Evolutionary conservation across 1,140 invertebrate genomes (phyloP).

Genomic region (Amphibalanus amphitrite): DNA sequence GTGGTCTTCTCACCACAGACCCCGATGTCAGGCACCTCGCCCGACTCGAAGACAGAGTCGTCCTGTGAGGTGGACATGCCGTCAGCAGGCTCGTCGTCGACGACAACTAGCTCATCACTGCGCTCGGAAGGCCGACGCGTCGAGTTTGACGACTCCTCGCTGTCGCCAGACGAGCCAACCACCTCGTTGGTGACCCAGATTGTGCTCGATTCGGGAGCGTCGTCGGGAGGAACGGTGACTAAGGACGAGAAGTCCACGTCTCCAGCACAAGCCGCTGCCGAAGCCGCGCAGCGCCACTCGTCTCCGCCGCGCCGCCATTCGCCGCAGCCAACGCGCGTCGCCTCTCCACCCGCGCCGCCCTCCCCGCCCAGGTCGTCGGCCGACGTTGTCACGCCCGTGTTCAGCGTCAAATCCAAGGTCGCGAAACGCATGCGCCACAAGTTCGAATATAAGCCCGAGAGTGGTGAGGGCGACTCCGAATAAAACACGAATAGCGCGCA

Average conservation of each 20-base stretch:
- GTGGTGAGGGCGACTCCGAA: not conserved
- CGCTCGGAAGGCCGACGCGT: not conserved
- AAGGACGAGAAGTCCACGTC: not conserved
- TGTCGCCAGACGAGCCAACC: not conserved
- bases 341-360: too few species aligned
- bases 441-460: not conserved
- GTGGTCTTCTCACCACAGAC: not conserved
- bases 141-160: not conserved
- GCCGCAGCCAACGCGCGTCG: not conserved
- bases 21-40: not conserved
- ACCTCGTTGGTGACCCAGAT: not conserved
- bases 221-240: not conserved
- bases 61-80: not conserved
- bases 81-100: not conserved
- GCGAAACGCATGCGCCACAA: not conserved
- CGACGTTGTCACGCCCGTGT: not conserved
- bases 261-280: not conserved
- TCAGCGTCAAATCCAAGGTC: not conserved
- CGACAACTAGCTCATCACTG: not conserved
- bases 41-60: not conserved
- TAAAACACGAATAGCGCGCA: not conserved
- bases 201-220: not conserved
- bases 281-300: too few species aligned
- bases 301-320: not conserved
- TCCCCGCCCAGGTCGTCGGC: not conserved